phyloP scores from a whole-genome alignment of 2,797 vertebrate species.

The Pogoniulus pusillus region DNA sequence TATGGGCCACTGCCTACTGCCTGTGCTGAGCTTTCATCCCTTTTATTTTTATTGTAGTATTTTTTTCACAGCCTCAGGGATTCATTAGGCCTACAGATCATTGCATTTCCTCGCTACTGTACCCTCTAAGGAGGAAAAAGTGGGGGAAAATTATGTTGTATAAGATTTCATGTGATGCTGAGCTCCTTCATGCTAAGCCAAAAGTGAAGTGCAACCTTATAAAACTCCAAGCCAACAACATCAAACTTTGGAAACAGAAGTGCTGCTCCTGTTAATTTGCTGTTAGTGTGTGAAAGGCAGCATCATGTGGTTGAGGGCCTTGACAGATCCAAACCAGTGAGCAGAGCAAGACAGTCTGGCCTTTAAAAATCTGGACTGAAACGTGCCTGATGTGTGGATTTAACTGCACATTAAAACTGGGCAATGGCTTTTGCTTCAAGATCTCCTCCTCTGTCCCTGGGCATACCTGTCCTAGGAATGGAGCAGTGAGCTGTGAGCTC shows the following conservation, averaged over 20 bases:
- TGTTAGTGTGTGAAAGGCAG: background rate
- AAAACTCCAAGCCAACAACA: background rate
- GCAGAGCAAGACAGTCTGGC: background rate
- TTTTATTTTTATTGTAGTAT: background rate
- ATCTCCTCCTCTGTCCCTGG: background rate
- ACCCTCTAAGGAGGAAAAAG: background rate
- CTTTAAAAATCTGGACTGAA: background rate
- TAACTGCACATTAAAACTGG: background rate
- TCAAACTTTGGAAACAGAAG: background rate
- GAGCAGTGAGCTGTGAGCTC: background rate
- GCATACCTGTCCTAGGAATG: background rate
- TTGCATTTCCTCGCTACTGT: background rate
- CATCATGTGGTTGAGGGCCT: background rate
- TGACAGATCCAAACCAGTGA: background rate
- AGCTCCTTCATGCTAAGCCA: background rate
- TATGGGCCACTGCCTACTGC: background rate
- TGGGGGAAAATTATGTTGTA: background rate
- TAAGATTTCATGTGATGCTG: background rate
- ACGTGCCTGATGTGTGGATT: rapidly evolving
- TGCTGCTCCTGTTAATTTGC: background rate
- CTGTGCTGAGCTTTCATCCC: background rate
- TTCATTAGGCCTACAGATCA: background rate
- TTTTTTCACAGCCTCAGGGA: background rate
- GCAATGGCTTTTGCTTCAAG: background rate
- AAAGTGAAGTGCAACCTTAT: background rate